Evolutionary conservation across 2,888 invertebrate species (phyloP), one percentile per base, ranked within the genome.

Genomic region (Zele albiditarsus): DNA sequence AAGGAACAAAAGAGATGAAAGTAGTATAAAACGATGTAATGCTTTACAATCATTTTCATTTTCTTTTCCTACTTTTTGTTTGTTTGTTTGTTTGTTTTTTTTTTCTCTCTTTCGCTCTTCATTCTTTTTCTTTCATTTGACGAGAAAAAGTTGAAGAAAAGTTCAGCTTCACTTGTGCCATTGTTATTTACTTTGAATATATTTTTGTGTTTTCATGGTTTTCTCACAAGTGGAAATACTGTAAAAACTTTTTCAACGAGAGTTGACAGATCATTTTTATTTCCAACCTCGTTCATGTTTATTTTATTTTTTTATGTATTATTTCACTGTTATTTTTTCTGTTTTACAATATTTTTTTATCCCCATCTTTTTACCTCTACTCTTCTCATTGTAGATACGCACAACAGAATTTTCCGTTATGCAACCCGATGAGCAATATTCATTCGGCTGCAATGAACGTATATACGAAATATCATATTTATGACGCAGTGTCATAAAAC

Each of bases 191-290:
- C 28, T 60, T 60, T 25, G 60, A 28, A 53, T 53, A 53, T 46
- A 46, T 53, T 53, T 53, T 53, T 53, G 53, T 53, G 53, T 53
- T 53, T 53, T 20, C 53, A 20, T 53, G 53, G 20, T 53, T 53
- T 53, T 53, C 20, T 20, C 53, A 60, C 60, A 60, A 60, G 60
- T 60, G 28, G 60, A 60, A 60, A 60, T 16, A 16, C 28, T 27
- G 60, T 25, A 60, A 60, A 60, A 60, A 60, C 25, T 60, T 60
- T 53, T 60, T 60, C 27, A 60, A 60, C 60, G 28, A 60, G 28
- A n/a, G 46, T 23, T 58, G 57, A 27, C 57, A 14, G 20, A 25
- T 27, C n/a, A 27, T 60, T 60, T 60, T 60, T 60, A 60, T 28
- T 27, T 27, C 16, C 53, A 23, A 60, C 27, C 23, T 58, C 27